A percentile compares a stretch with the other conserved stretches of the same genome.
phyloP scores from a whole-genome alignment of 2,888 invertebrate genomes.

The Lissocephala sabroskyi region DNA sequence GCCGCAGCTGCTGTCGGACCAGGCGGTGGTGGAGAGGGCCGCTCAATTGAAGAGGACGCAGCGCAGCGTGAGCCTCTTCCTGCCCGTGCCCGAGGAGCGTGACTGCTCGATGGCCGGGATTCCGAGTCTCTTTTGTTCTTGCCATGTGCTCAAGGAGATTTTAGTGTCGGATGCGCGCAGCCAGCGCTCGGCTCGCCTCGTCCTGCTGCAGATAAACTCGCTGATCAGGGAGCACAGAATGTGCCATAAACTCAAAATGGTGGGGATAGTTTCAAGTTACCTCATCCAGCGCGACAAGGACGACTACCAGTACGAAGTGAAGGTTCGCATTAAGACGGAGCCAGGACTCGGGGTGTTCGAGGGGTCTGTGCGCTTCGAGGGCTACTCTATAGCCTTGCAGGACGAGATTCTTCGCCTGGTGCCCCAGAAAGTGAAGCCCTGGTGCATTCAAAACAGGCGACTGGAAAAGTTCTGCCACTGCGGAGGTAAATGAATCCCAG shows the following conservation, averaged over 20 bases:
- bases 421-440: too few relatives aligned
- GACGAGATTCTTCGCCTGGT: too few relatives aligned
- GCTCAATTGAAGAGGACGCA: slow-evolving; percentile 34
- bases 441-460: too few relatives aligned
- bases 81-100: slow-evolving; percentile 78
- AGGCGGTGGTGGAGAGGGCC: neutral
- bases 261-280: neutral
- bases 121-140: neutral
- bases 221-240: neutral
- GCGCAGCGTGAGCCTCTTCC: slow-evolving; percentile 84
- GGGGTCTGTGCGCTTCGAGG: neutral
- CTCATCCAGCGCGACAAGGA: neutral
- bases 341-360: neutral
- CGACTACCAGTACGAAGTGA: neutral
- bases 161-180: neutral
- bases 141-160: neutral
- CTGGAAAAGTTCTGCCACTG: too few relatives aligned
- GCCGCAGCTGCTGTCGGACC: neutral
- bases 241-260: neutral
- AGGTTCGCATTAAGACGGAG: neutral
- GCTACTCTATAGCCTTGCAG: too few relatives aligned
- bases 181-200: neutral
- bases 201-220: neutral
- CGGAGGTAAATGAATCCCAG: too few relatives aligned
- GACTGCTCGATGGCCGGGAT: slow-evolving; percentile 82